Evolutionary conservation across 2,888 invertebrate genomes (phyloP).

Genomic region (Drosophila mercatorum): DNA sequence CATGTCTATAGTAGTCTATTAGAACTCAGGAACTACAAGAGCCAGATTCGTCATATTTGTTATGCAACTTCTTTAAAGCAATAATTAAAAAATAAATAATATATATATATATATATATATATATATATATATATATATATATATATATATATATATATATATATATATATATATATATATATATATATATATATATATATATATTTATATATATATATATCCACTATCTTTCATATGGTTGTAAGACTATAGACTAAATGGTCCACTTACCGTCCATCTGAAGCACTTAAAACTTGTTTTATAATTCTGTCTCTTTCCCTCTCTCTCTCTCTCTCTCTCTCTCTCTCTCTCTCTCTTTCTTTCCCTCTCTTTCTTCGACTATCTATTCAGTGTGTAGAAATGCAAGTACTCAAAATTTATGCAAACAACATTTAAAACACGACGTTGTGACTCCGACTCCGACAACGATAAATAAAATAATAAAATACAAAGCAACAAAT

Average conservation of each 20-base stretch:
- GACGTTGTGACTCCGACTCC: background rate
- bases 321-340: too few species aligned
- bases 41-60: background rate
- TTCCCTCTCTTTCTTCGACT: background rate
- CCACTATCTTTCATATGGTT: too few species aligned
- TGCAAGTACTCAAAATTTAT: constrained; percentile 25
- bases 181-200: too few species aligned
- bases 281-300: background rate
- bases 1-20: too few species aligned
- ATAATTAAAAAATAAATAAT: too few species aligned
- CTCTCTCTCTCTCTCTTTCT: too few species aligned
- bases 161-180: too few species aligned
- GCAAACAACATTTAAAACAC: constrained; percentile 12
- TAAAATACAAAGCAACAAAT: constrained; percentile 26
- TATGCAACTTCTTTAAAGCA: background rate
- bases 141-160: too few species aligned
- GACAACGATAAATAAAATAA: constrained; percentile 16
- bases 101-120: too few species aligned
- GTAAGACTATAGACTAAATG: background rate
- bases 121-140: too few species aligned
- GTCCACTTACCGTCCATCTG: constrained; percentile 42
- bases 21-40: background rate
- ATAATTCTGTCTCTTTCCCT: background rate
- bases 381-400: background rate
- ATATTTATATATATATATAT: too few species aligned